phyloP scores from a whole-genome alignment of 2,888 invertebrate genomes.

The Xestia rhomboidea region DNA sequence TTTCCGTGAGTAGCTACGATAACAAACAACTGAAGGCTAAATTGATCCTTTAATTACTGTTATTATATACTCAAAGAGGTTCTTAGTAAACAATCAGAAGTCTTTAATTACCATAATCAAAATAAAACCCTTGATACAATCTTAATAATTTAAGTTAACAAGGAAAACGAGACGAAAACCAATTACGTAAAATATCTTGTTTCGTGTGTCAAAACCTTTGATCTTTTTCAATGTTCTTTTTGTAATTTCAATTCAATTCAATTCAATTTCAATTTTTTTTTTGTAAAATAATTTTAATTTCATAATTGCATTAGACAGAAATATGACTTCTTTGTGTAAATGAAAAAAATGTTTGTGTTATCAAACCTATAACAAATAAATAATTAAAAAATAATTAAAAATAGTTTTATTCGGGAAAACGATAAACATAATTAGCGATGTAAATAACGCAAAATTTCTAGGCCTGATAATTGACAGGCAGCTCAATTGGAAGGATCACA shows the following conservation, averaged over 20 bases:
- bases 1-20: not conserved
- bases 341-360: not conserved
- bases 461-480: no score
- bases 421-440: no score
- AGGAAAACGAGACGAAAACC: slow-evolving; percentile 2
- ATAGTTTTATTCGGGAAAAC: no score
- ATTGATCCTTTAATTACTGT: not conserved
- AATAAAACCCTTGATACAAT: not conserved
- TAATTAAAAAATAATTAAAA: no score
- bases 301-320: not conserved
- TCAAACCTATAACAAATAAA: no score
- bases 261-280: no score
- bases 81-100: not conserved
- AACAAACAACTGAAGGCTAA: not conserved
- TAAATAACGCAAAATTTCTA: no score
- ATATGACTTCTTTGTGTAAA: not conserved
- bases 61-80: not conserved
- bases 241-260: no score
- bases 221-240: no score
- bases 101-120: not conserved
- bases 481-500: no score
- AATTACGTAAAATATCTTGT: slow-evolving; percentile 10
- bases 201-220: not conserved
- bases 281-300: not conserved
- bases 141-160: not conserved